Conservation (phyloP, 2,888 invertebrate genomes). For the Nudaria mundana region DNA sequence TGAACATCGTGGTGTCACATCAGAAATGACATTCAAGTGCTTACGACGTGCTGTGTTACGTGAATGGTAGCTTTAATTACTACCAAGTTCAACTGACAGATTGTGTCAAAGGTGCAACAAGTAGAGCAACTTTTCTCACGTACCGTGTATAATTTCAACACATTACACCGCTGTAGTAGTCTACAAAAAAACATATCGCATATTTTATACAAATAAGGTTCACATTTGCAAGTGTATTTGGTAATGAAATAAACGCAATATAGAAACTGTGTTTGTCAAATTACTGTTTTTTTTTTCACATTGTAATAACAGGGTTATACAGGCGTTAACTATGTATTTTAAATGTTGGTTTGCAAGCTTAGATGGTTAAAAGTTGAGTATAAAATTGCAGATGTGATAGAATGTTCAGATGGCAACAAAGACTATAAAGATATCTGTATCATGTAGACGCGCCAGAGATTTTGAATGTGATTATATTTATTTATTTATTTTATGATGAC, state of each 20-base stretch:
- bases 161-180: conserved; percentile 21
- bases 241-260: conserved; percentile 29
- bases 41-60: conserved; percentile 36
- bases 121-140: conserved; percentile 51
- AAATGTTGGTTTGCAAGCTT: conserved; percentile 29
- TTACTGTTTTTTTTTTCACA: conserved; percentile 34
- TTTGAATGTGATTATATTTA: no score
- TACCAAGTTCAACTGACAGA: conserved; percentile 45
- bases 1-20: conserved; percentile 45
- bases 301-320: conserved; percentile 44
- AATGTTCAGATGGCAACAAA: conserved; percentile 19
- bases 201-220: conserved; percentile 10
- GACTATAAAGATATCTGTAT: no score
- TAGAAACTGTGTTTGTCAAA: conserved; percentile 28
- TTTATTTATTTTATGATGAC: no score
- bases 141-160: conserved; percentile 24
- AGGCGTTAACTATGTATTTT: conserved; percentile 36
- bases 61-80: conserved; percentile 60
- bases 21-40: conserved; percentile 30
- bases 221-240: conserved; percentile 18
- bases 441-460: no score
- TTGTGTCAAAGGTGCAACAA: conserved; percentile 61
- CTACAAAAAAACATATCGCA: conserved; percentile 12
- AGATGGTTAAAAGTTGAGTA: conserved; percentile 22
- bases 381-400: conserved; percentile 18